These are phyloP conservation scores for Phaetusa simplex DNA, from an alignment of 2,113 vertebrate species.

Conservation along the genomic window DNA sequence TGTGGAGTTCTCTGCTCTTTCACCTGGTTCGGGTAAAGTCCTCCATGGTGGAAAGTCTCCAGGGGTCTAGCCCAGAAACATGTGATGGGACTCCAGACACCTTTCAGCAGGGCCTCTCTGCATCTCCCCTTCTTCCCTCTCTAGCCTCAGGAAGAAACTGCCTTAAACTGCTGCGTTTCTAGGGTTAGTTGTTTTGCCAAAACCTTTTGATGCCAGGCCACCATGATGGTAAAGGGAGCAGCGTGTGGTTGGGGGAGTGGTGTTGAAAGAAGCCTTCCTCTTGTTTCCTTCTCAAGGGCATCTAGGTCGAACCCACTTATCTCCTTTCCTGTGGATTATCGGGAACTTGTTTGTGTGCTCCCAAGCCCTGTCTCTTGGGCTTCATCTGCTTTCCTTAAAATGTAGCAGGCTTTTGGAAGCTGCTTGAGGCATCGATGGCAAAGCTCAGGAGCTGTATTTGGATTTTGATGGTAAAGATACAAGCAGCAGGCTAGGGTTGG, in stretches of 20 bases:
- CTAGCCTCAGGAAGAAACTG: background rate
- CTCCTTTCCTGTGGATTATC: slow-evolving; percentile 11
- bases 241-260: background rate
- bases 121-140: background rate
- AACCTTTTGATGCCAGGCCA: background rate
- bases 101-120: background rate
- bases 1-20: background rate
- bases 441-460: background rate
- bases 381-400: background rate
- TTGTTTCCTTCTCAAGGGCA: background rate
- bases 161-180: background rate
- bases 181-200: background rate
- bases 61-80: background rate
- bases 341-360: background rate
- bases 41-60: background rate
- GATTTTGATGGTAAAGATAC: slow-evolving; percentile 9
- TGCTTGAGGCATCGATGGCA: background rate
- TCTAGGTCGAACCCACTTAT: background rate
- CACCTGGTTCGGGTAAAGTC: background rate
- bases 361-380: background rate
- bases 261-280: slow-evolving; percentile 30
- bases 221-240: background rate
- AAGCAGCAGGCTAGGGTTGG: background rate
- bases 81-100: background rate
- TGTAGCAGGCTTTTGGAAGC: background rate